A percentile compares a stretch with the other conserved stretches of the same genome.
Conservation (phyloP, 1,140 invertebrate species). For the Luehdorfia chinensis region DNA sequence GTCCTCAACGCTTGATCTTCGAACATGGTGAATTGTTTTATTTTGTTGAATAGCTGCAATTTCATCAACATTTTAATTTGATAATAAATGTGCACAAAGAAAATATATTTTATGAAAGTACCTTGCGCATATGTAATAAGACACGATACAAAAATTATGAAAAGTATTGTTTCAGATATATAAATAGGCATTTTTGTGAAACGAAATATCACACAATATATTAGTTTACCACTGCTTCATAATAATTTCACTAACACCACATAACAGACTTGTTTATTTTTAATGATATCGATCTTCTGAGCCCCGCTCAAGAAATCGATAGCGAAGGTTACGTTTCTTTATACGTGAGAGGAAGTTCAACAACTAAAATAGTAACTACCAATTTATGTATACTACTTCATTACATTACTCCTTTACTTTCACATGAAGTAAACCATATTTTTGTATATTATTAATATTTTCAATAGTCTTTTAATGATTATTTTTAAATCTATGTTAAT, state of each 20-base stretch:
- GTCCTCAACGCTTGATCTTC: conserved; percentile 41
- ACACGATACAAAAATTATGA: conserved; percentile 23
- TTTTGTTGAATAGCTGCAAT: conserved; percentile 55
- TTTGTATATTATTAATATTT: no score
- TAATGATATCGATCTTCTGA: conserved; percentile 11
- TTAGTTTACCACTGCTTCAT: conserved; percentile 22
- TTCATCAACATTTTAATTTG: conserved; percentile 11
- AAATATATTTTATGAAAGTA: conserved; percentile 9
- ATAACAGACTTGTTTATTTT: conserved; percentile 15
- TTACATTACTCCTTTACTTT: no score
- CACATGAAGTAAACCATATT: no score
- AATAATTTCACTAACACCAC: conserved; percentile 33
- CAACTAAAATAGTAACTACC: no score
- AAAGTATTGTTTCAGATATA: conserved; percentile 26
- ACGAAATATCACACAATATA: not conserved
- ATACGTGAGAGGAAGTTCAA: not conserved
- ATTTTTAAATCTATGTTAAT: no score
- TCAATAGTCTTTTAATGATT: no score
- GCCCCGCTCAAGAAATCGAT: not conserved
- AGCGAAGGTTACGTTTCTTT: not conserved
- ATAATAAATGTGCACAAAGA: conserved; percentile 1
- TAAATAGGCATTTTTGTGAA: conserved; percentile 22
- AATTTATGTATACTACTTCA: no score
- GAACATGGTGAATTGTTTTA: conserved; percentile 49
- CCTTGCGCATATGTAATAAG: conserved; percentile 24